These are phyloP conservation scores for Tringa solitaria DNA, from an alignment of 2,113 vertebrate species.

Conservation along the genomic window DNA sequence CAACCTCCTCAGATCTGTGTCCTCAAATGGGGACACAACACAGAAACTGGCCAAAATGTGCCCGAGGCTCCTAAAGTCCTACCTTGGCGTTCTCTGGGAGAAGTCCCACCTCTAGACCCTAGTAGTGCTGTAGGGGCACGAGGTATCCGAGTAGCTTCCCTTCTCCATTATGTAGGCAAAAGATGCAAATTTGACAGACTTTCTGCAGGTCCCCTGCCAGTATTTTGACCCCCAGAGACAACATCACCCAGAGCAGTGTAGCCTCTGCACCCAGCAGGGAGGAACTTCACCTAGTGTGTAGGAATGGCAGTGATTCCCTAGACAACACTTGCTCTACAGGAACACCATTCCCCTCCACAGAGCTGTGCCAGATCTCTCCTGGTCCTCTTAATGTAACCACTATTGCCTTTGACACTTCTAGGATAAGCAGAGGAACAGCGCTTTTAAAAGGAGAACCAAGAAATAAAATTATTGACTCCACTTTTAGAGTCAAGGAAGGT, in stretches of 20 bases:
- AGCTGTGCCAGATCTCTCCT: not conserved
- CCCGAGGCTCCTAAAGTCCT: not conserved
- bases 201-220: not conserved
- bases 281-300: not conserved
- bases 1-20: accelerated
- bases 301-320: not conserved
- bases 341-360: not conserved
- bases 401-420: not conserved
- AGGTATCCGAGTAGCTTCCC: not conserved
- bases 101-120: not conserved
- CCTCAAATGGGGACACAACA: not conserved
- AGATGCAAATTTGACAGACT: not conserved
- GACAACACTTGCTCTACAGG: not conserved
- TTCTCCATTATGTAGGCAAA: accelerated
- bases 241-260: not conserved
- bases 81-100: accelerated
- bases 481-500: not conserved
- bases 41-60: not conserved
- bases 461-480: slow-evolving; percentile 18
- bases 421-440: not conserved
- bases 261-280: not conserved
- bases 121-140: not conserved
- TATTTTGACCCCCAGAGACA: not conserved
- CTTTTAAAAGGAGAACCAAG: slow-evolving; percentile 14
- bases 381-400: not conserved